These are phyloP conservation scores for Epizoanthus stellaris DNA, from an alignment of 92 coral and sea anemone species.

Conservation along the genomic window DNA sequence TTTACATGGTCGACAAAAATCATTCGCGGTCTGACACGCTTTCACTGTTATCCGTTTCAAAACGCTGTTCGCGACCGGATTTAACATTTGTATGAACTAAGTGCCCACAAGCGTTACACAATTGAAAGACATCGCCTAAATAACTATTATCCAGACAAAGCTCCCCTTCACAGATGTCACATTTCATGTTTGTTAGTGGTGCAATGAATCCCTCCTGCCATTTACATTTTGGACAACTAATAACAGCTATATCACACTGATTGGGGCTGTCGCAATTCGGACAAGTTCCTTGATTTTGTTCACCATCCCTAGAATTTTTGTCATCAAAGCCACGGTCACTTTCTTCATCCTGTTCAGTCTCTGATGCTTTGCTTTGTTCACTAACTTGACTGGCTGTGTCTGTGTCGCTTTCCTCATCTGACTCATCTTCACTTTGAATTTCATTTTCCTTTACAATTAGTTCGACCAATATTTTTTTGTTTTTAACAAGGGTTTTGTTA, in stretches of 20 bases:
- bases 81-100: slow-evolving; percentile 4
- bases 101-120: slow-evolving; percentile 30
- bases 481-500: slow-evolving; percentile 10
- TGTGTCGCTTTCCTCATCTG: slow-evolving; percentile 26
- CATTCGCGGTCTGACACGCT: neutral
- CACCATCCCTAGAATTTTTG: slow-evolving; percentile 15
- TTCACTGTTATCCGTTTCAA: slow-evolving; percentile 2
- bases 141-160: too few relatives aligned
- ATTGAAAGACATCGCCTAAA: slow-evolving; percentile 13
- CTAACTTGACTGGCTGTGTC: slow-evolving; percentile 9
- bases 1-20: too few relatives aligned
- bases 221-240: slow-evolving; percentile 5
- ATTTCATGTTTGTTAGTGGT: too few relatives aligned
- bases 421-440: slow-evolving; percentile 11
- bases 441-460: slow-evolving; percentile 1
- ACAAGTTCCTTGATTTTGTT: neutral
- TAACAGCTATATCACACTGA: slow-evolving; percentile 18
- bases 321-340: slow-evolving; percentile 4
- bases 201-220: neutral
- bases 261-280: slow-evolving; percentile 5
- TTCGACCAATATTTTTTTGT: slow-evolving; percentile 9
- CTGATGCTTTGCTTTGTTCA: slow-evolving; percentile 23
- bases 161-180: too few relatives aligned
- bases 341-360: neutral
- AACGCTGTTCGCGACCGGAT: slow-evolving; percentile 26